Base-by-base conservation (phyloP, 2,888 invertebrate species). In the Diadromus collaris region DNA sequence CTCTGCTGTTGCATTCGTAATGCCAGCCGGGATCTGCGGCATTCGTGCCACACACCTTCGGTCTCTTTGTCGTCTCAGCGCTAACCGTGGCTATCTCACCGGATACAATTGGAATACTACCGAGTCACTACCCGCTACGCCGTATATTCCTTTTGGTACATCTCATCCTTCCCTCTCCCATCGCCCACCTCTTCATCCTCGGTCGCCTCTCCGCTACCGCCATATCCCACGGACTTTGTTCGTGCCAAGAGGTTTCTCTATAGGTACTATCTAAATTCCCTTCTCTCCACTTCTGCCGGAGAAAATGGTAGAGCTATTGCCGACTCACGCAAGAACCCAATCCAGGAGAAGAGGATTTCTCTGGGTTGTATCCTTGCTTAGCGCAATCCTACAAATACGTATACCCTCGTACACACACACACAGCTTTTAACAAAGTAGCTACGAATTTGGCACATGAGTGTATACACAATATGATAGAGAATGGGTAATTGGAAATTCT, bases 81-180 rank as follows among this genome's bases (percentile, higher is more conserved):
- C 27, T 56, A 54, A 13, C 4, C 54, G 13, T 4, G 16, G 56
- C 41, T 60, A 75, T 69, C 54, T 65, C 72, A 38, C 61, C 16
- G 38, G 19, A 44, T 69, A 68, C 70, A 76, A 76, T 76, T 73
- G 54, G 76, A 69, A 79, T 79, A 69, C 58, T 56, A 69, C 63
- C 38, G 54, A 64, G 68, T 48, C 56, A 16, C 16, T 58, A 38
- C 48, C 44, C 44, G 65, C 63, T 56, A 29, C 41, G 19, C 21
- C 21, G 32, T 41, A 38, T 44, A 44, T 60, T 67, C 67, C 44
- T 60, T 65, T 73, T 44, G 65, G 48, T 44, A 16, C 34, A 44
- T 58, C 54, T 70, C 69, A 51, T 54, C 44, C 29, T 34, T n/a
- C 32, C 21, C 32, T 21, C 29, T 46, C n/a, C 6, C 13, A 41